Conservation (phyloP, 2,113 vertebrate genomes). For the Micromys minutus region DNA sequence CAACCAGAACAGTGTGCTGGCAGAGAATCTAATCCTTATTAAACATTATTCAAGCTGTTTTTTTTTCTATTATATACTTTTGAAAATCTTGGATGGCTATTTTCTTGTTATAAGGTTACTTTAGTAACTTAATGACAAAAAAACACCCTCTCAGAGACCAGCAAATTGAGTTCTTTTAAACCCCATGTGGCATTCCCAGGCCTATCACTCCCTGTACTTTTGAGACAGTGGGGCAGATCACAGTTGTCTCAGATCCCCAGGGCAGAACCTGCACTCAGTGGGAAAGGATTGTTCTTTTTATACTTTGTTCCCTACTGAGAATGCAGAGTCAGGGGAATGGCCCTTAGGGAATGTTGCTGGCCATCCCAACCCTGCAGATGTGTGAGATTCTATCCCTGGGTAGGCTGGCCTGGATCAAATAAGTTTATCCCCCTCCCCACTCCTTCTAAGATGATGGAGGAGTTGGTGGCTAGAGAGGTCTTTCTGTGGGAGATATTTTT, state of each 20-base stretch:
- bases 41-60: neutral
- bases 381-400: neutral
- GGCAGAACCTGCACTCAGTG: neutral
- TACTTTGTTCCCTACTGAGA: fast-evolving
- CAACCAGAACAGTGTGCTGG: neutral
- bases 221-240: neutral
- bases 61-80: neutral
- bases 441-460: neutral
- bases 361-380: neutral
- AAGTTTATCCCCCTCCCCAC: neutral
- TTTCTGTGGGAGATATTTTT: fast-evolving
- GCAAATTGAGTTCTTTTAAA: neutral
- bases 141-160: neutral
- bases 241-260: neutral
- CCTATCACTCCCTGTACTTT: neutral
- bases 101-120: neutral
- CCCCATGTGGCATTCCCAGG: neutral
- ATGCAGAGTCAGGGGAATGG: neutral
- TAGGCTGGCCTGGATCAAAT: neutral
- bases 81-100: neutral
- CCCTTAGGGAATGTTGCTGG: neutral
- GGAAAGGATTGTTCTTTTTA: neutral
- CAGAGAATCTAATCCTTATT: neutral
- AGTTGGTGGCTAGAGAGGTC: neutral
- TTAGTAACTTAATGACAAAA: too few relatives aligned